phyloP scores from a whole-genome alignment of 2,888 invertebrate species.

The Drosophila meridionalis region DNA sequence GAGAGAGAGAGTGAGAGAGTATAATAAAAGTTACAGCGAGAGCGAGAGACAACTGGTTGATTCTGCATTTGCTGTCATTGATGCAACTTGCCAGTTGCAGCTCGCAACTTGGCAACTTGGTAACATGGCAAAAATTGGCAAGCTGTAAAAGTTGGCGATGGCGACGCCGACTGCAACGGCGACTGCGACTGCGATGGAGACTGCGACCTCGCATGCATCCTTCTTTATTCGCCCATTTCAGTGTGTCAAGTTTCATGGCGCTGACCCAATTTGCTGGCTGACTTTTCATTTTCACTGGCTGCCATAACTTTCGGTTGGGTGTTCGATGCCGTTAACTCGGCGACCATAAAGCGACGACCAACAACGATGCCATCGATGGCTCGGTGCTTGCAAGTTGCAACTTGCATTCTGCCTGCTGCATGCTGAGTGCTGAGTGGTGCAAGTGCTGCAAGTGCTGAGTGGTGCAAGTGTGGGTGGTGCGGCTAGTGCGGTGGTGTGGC shows the following conservation, averaged over 20 bases:
- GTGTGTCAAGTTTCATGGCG: slow-evolving; percentile 76
- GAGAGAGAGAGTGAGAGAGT: neutral
- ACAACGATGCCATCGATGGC: slow-evolving; percentile 34
- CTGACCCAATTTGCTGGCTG: slow-evolving; percentile 69
- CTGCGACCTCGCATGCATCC: slow-evolving; percentile 25
- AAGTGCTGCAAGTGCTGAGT: neutral
- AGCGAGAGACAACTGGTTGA: slow-evolving; percentile 21
- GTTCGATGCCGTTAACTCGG: slow-evolving; percentile 41
- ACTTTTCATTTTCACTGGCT: slow-evolving; percentile 67
- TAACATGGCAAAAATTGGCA: slow-evolving; percentile 62
- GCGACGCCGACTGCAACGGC: neutral
- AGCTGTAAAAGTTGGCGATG: slow-evolving; percentile 62
- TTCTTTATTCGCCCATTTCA: slow-evolving; percentile 45
- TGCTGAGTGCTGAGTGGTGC: slow-evolving; percentile 4
- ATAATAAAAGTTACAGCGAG: neutral
- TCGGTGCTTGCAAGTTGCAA: slow-evolving; percentile 28
- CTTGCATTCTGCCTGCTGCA: slow-evolving; percentile 11
- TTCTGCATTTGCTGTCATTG: slow-evolving; percentile 66
- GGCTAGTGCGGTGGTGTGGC: slow-evolving; percentile 2
- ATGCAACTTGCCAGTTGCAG: slow-evolving; percentile 47
- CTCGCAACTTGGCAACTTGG: slow-evolving; percentile 49
- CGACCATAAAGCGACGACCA: slow-evolving; percentile 34
- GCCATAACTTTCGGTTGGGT: slow-evolving; percentile 54
- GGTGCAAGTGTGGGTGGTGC: slow-evolving; percentile 15
- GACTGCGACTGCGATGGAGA: neutral